These are phyloP conservation scores for zebrafish (Danio rerio) DNA, from an alignment of 2,113 vertebrate species.

Conservation along the genomic window DNA sequence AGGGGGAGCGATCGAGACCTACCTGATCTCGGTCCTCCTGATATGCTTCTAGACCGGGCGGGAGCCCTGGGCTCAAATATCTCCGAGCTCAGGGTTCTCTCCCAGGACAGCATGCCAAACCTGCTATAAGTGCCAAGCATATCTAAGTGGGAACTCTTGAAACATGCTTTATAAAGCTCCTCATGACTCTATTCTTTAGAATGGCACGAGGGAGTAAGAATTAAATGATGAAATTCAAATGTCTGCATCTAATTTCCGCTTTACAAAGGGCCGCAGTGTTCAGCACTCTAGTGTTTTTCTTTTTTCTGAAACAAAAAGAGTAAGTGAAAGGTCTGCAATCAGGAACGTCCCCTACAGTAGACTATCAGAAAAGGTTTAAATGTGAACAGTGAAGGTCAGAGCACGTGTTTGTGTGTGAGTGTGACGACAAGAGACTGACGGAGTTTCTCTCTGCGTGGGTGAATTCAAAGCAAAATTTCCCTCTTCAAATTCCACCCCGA, in stretches of 20 bases:
- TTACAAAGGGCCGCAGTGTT: background rate
- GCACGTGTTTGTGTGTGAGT: background rate
- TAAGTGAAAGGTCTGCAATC: background rate
- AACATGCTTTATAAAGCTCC: background rate
- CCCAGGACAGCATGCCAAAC: no score
- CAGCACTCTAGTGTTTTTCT: background rate
- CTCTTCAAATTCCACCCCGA: background rate
- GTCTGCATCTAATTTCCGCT: background rate
- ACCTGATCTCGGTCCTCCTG: no score
- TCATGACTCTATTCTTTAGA: background rate
- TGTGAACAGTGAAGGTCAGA: background rate
- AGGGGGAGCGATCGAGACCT: no score
- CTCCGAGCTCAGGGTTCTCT: no score
- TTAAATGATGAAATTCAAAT: no score
- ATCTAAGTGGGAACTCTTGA: no score
- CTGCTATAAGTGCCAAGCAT: no score
- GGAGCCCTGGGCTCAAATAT: no score
- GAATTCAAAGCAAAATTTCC: background rate
- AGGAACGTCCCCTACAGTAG: background rate
- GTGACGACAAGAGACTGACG: background rate
- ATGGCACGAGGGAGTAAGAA: background rate
- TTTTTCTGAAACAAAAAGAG: background rate
- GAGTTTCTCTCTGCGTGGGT: constrained; percentile 21
- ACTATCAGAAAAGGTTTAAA: background rate
- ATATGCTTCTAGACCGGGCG: no score